These are phyloP conservation scores for Eutrigla gurnardus DNA, from an alignment of 2,797 vertebrate genomes.

Conservation along the genomic window DNA sequence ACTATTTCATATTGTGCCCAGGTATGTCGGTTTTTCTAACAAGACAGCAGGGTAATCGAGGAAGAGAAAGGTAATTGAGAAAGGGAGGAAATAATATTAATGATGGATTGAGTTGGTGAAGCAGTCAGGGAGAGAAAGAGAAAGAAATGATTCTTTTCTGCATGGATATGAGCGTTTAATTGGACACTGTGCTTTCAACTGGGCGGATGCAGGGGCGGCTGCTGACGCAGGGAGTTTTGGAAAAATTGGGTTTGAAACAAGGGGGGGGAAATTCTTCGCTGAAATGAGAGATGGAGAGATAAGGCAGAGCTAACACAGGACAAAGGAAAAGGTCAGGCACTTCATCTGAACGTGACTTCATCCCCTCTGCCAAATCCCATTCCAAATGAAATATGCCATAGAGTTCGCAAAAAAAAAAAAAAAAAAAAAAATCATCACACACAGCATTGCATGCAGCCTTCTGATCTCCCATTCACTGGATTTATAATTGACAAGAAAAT, in stretches of 20 bases:
- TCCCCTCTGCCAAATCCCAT: constrained; percentile 63
- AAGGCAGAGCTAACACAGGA: constrained; percentile 58
- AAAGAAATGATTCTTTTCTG: constrained; percentile 56
- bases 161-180: constrained; percentile 73
- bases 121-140: constrained; percentile 36
- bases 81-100: constrained; percentile 61
- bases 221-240: constrained; percentile 76
- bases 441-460: constrained; percentile 41
- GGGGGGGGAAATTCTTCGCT: constrained; percentile 63
- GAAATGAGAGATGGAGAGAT: constrained; percentile 79
- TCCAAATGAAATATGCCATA: constrained; percentile 65
- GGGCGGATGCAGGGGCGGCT: constrained; percentile 59
- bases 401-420: constrained; percentile 43
- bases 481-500: constrained; percentile 63
- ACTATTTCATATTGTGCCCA: constrained; percentile 54
- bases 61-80: constrained; percentile 59
- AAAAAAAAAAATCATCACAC: constrained; percentile 52
- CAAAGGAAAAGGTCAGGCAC: constrained; percentile 75
- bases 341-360: constrained; percentile 71
- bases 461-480: constrained; percentile 60
- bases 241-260: constrained; percentile 80
- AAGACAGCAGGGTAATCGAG: constrained; percentile 49
- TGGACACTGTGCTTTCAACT: constrained; percentile 59
- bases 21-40: constrained; percentile 60
- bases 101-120: constrained; percentile 56